Base-by-base conservation (phyloP, 2,888 invertebrate genomes). In the Agrotis ipsilon region DNA sequence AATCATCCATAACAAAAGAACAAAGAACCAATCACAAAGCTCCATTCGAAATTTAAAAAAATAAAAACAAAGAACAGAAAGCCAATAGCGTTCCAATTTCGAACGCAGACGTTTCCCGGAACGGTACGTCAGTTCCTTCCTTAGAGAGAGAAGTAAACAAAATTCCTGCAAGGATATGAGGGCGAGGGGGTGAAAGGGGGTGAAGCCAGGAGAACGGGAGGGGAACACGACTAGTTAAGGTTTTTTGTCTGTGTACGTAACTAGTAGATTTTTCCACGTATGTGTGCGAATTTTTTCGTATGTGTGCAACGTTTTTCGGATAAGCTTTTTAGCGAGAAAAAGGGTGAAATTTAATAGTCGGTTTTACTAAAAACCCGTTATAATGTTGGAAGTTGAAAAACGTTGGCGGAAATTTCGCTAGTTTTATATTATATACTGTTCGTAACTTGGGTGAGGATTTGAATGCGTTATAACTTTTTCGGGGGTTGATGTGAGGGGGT, bases 131-230 rank as follows among this genome's bases (percentile, higher is more conserved):
- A 90, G 90, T 92, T 94, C 94, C 94, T 94, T 95, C 91, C 92
- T 90, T 78, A 76, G 92, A 92, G 93, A 89, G 91, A 92, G 95
- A 95, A 94, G 96, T 95, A 96, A 96, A 96, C 96, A 95, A 96
- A 96, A 94, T 95, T 94, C 94, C 96, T 95, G 93, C 94, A 95
- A 95, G 96, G 95, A 95, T 95, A 93, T 93, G 93, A 94, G 92
- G 91, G 90, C 88, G 73, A 46, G 74, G 72, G 79, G 76, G 51
- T 84, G 87, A 85, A 57, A 74, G 74, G 62, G 60, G 72, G 72
- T 66, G 69, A 52, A 65, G 64, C 54, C 74, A 68, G 82, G 75
- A 80, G 61, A 69, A 74, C 79, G 78, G 72, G 77, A 45, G 65
- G 52, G 48, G 71, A 80, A 75, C 78, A 81, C 84, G 72, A 91